Percentiles rank a stretch among this genome's conserved stretches.
phyloP scores from a whole-genome alignment of 2,888 invertebrate genomes.

The Thumatha senex region DNA sequence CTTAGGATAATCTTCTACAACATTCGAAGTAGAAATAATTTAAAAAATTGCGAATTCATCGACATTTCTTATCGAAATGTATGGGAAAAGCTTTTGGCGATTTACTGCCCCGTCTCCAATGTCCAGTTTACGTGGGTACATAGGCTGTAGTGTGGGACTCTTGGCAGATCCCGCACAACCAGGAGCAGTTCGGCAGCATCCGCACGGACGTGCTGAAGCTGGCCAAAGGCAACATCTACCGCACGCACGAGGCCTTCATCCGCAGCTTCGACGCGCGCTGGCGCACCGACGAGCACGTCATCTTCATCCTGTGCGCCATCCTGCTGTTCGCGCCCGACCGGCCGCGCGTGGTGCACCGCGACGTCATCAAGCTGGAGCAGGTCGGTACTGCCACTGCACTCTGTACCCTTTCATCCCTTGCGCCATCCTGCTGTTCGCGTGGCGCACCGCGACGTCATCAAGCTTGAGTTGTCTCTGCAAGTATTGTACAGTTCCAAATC shows the following conservation, averaged over 20 bases:
- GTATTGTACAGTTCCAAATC: too few species aligned
- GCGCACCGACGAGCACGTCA: slow-evolving; percentile 94
- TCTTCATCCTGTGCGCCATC: slow-evolving; percentile 95
- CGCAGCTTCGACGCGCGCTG: slow-evolving; percentile 93
- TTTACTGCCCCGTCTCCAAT: background rate
- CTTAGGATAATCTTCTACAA: too few species aligned
- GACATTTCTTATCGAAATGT: too few species aligned
- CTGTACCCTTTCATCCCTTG: background rate
- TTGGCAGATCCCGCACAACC: slow-evolving; percentile 89
- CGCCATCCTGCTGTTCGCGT: background rate
- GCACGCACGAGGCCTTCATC: slow-evolving; percentile 92
- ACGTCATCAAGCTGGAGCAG: slow-evolving; percentile 94
- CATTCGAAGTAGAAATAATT: too few species aligned
- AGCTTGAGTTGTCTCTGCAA: background rate
- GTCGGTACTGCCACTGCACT: slow-evolving; percentile 72
- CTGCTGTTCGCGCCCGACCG: slow-evolving; percentile 94
- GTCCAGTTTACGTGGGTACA: background rate
- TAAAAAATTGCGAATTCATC: too few species aligned
- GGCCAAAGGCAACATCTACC: slow-evolving; percentile 94
- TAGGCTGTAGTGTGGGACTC: background rate
- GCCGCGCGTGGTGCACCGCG: slow-evolving; percentile 90
- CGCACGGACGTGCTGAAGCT: slow-evolving; percentile 95
- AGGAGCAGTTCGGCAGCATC: slow-evolving; percentile 89
- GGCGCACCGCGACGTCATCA: background rate
- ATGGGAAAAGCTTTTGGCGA: too few species aligned